phyloP scores from a whole-genome alignment of 2,797 vertebrate species.

The Centroberyx gerrardi region DNA sequence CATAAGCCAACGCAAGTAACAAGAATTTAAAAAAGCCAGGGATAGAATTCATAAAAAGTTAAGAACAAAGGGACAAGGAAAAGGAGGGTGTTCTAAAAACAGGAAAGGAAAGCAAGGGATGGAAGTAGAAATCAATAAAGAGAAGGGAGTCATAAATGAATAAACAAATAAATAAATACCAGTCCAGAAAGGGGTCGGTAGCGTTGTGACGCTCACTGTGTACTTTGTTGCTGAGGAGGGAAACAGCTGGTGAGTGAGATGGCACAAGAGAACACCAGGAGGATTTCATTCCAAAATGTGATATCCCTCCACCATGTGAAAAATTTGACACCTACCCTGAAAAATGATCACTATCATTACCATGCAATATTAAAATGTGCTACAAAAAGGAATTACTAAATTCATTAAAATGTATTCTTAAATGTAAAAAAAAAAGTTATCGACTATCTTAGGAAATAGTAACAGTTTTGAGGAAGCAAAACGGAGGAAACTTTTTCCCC shows the following conservation, averaged over 20 bases:
- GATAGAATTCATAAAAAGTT: conserved; percentile 49
- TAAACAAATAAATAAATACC: conserved; percentile 90
- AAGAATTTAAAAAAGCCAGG: conserved; percentile 59
- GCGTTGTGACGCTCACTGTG: conserved; percentile 88
- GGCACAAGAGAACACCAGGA: conserved; percentile 76
- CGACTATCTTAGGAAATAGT: background rate
- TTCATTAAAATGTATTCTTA: background rate
- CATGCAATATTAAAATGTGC: background rate
- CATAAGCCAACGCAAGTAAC: conserved; percentile 69
- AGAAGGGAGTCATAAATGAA: conserved; percentile 79
- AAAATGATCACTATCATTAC: background rate
- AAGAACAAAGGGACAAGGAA: conserved; percentile 46
- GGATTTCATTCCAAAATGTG: conserved; percentile 80
- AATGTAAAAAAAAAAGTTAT: conserved; percentile 18
- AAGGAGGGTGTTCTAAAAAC: conserved; percentile 60
- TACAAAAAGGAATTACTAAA: background rate
- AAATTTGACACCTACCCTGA: background rate
- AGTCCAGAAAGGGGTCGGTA: conserved; percentile 89
- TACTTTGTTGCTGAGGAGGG: conserved; percentile 90
- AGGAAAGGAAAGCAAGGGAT: conserved; percentile 72
- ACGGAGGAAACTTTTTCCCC: background rate
- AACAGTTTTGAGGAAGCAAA: background rate
- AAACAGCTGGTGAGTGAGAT: conserved; percentile 88
- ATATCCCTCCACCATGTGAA: conserved; percentile 20
- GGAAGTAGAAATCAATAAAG: conserved; percentile 68